Percentiles rank a stretch among this genome's conserved stretches.
phyloP scores from a whole-genome alignment of 2,113 vertebrate genomes.

The Pseudorasbora parva region DNA sequence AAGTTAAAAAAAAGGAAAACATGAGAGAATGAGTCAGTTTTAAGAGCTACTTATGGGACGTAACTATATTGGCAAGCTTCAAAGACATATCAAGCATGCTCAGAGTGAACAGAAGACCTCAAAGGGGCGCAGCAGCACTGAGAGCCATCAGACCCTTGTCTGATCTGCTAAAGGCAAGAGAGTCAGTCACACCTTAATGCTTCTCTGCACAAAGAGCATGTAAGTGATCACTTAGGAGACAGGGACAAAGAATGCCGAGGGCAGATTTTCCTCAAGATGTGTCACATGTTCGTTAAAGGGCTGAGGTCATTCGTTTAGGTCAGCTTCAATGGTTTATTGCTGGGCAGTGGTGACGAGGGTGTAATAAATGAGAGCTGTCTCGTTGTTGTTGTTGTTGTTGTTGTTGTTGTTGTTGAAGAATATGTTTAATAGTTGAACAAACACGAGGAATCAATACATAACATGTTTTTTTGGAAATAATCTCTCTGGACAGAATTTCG shows the following conservation, averaged over 20 bases:
- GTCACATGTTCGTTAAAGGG: constrained; percentile 25
- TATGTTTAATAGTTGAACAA: neutral
- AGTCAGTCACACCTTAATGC: constrained; percentile 66
- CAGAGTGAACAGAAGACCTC: constrained; percentile 30
- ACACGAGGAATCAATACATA: constrained; percentile 7
- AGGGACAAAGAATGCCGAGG: constrained; percentile 20
- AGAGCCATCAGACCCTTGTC: constrained; percentile 50
- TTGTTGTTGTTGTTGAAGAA: neutral
- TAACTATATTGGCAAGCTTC: constrained; percentile 36
- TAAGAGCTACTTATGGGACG: constrained; percentile 40
- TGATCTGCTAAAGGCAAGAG: constrained; percentile 61
- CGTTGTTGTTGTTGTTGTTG: neutral
- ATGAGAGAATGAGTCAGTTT: constrained; percentile 45
- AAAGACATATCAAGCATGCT: constrained; percentile 28
- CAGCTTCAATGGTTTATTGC: neutral
- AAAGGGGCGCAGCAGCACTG: neutral
- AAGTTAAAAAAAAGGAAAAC: constrained; percentile 44
- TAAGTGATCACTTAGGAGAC: constrained; percentile 42
- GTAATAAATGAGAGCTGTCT: constrained; percentile 22
- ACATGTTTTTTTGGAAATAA: neutral
- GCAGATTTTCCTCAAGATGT: constrained; percentile 23
- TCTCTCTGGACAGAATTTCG: constrained; percentile 19
- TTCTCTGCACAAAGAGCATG: constrained; percentile 59
- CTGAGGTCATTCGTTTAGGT: constrained; percentile 13
- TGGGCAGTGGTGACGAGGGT: neutral